Evolutionary conservation across 2,113 vertebrate genomes (phyloP), one percentile per base, ranked within the genome.

Genomic region (Oncorhynchus kisutch): DNA sequence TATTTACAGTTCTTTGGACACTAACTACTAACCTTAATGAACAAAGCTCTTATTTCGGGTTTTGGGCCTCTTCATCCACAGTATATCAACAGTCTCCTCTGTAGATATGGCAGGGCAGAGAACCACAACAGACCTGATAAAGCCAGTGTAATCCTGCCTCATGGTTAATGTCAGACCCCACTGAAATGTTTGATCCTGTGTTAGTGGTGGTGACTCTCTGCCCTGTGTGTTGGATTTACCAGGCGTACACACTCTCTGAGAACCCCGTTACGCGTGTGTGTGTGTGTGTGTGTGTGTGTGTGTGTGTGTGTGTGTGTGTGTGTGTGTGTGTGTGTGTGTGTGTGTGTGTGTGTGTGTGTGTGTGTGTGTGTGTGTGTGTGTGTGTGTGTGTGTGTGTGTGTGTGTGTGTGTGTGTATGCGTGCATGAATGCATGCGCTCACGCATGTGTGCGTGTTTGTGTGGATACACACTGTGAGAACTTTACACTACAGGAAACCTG

Each of bases 181-280:
- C 76, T 82, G 67, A 11, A 81, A 71, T 60, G 81, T 91, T 88
- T 92, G 88, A 91, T 91, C 85, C 80, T 78, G 18, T 78, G 72
- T 72, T 74, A 75, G 79, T n/a, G 16, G 69, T 72, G 81, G 79
- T 87, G 87, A 90, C 82, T 77, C 13, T 67, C 67, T 72, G 69
- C 68, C 45, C 13, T 80, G 78, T 67, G 74, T 72, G 74, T 82
- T 78, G 81, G 67, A 78, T 70, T 76, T 78, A 79, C 49, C 16
- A 22, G 70, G 49, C 49, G 27, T 20, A 64, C 66, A 68, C 20
- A 54, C 64, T 67, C 66, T 67, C 24, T 67, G 16, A 67, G 66
- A 67, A 67, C 66, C 34, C 66, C 7, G 16, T 31, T 45, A 45
- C 8, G 39, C 3, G 9, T 54, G 51, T 34, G 31, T 45, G 8